Conservation (phyloP, 2,888 invertebrate species). For the Arctia plantaginis region DNA sequence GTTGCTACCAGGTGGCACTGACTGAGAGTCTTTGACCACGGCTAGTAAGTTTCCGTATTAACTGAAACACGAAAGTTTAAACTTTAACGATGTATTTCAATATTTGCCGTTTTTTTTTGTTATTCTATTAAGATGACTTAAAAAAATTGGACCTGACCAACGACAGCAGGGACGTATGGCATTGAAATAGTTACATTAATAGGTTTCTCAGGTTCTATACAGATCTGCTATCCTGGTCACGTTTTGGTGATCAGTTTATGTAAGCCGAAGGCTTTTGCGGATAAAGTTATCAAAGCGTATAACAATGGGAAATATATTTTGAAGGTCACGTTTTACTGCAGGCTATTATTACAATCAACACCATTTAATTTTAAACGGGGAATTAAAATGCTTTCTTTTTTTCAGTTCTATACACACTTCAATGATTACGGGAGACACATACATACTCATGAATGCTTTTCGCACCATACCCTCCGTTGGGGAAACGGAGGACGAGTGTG, state of each 20-base stretch:
- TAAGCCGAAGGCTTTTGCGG: not conserved
- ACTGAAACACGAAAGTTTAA: too few relatives aligned
- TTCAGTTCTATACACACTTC: not conserved
- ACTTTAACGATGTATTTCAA: too few relatives aligned
- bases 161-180: not conserved
- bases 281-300: not conserved
- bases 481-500: too few relatives aligned
- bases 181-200: not conserved
- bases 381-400: not conserved
- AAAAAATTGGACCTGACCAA: not conserved
- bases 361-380: not conserved
- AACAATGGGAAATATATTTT: not conserved
- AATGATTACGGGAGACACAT: not conserved
- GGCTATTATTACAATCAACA: not conserved
- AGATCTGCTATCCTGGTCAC: not conserved
- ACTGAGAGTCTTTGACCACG: too few relatives aligned
- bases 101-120: too few relatives aligned
- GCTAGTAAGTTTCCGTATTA: too few relatives aligned
- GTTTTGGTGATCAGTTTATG: conserved; percentile 1
- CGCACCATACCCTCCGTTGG: too few relatives aligned
- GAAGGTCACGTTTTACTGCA: not conserved
- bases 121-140: not conserved
- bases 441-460: too few relatives aligned
- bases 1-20: too few relatives aligned
- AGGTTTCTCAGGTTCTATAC: not conserved